Base-by-base conservation (phyloP, 2,113 vertebrate species). In the Eulemur macaco region DNA sequence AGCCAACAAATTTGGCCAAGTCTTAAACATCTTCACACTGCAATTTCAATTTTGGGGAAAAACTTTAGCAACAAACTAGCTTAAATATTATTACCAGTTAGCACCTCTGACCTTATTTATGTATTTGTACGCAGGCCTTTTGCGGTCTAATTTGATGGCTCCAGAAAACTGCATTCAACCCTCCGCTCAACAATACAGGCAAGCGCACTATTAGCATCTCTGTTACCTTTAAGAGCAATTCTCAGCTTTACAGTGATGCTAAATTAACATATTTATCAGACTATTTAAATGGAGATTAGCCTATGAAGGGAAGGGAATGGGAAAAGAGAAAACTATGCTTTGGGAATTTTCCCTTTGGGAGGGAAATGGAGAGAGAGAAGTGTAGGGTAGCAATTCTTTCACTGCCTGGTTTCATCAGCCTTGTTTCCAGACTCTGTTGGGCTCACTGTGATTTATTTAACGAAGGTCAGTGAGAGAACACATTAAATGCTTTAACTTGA, bases 401-500 rank as follows among this genome's bases (percentile, higher is more conserved):
- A 10, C 31, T 13, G 60, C 52, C 68, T 13, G 23, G 39, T 73
- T 81, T 73, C 73, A 54, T 86, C 83, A 80, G 82, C 47, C 29
- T 34, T 63, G 15, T 87, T 96, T 93, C 52, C 73, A 86, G 91
- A 39, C 93, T 71, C 89, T 89, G 88, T 69, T 76, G 71, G 45
- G 58, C 37, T 89, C 54, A 34, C 78, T 6, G 54, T 96, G 95
- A 97, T 96, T 96, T 96, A 97, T 95, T 89, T 94, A 76, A 91
- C 58, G 91, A 96, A 91, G 91, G 86, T 97, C 95, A 93, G 56
- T 21, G 77, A 93, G 64, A 87, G 83, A 96, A 83, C 89, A 93
- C 84, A 93, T 66, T 64, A 86, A 97, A 81, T 14, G 68, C 64
- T 95, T 94, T 86, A 92, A 94, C 84, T 93, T 88, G 78, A 94